Conservation (phyloP, 1,140 invertebrate species). For the Bradysia coprophila region DNA sequence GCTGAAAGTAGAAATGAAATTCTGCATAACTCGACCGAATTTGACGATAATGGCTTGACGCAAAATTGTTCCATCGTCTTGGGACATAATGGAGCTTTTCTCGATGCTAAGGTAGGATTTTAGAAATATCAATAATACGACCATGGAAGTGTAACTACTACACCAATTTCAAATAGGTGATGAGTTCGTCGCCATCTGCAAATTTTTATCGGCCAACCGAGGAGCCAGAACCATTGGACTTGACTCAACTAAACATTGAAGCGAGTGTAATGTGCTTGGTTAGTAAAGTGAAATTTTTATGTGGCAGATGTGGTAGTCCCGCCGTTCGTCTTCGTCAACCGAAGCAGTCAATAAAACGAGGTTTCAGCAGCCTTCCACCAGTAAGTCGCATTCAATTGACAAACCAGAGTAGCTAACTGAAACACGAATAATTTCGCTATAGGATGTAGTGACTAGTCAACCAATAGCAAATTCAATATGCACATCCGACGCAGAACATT, state of each 20-base stretch:
- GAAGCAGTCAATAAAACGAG: slow-evolving; percentile 23
- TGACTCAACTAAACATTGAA: slow-evolving; percentile 77
- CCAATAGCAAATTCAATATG: slow-evolving; percentile 13
- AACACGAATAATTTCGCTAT: neutral
- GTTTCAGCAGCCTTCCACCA: slow-evolving; percentile 17
- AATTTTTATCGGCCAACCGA: slow-evolving; percentile 68
- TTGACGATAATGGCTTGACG: slow-evolving; percentile 4
- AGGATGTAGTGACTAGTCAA: slow-evolving; percentile 24
- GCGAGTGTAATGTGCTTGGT: slow-evolving; percentile 74
- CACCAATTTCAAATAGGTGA: too few relatives aligned
- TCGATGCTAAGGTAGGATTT: slow-evolving; percentile 39
- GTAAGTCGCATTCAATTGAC: neutral
- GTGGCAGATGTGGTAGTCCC: slow-evolving; percentile 49
- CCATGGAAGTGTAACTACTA: too few relatives aligned
- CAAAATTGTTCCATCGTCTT: slow-evolving; percentile 5
- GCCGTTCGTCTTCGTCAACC: slow-evolving; percentile 38
- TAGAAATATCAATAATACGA: too few relatives aligned
- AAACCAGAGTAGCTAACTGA: neutral
- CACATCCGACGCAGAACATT: too few relatives aligned
- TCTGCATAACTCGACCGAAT: slow-evolving; percentile 1
- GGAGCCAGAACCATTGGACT: slow-evolving; percentile 73
- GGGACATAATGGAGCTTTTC: slow-evolving; percentile 25
- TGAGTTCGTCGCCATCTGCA: slow-evolving; percentile 57
- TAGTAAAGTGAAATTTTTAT: slow-evolving; percentile 59
- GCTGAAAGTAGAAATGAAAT: slow-evolving; percentile 4